Conservation (phyloP, 2,888 invertebrate species). For the Luperina testacea region DNA sequence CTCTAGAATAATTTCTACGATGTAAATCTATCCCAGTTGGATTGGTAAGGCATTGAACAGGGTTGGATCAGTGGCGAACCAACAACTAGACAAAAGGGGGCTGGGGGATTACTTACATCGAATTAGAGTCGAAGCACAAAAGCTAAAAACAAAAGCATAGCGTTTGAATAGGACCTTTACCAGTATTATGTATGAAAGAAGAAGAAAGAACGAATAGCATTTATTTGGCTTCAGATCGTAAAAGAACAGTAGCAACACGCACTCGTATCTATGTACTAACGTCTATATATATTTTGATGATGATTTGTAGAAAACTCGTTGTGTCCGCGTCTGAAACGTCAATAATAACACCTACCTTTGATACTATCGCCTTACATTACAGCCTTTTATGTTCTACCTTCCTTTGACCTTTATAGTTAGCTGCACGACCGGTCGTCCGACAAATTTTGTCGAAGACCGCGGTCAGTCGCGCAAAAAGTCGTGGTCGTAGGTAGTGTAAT, state of each 20-base stretch:
- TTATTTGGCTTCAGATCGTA: background rate
- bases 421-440: background rate
- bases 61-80: background rate
- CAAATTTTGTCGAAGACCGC: background rate
- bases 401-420: background rate
- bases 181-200: background rate
- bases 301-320: background rate
- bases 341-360: background rate
- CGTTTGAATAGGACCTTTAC: background rate
- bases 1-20: background rate
- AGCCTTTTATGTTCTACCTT: background rate
- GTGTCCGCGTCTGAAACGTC: background rate
- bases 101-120: background rate
- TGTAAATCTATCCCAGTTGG: background rate
- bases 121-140: conserved; percentile 10
- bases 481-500: background rate
- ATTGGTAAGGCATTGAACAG: background rate
- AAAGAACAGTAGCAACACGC: background rate
- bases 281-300: background rate
- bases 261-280: too few species aligned
- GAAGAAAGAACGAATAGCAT: background rate
- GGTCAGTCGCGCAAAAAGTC: background rate
- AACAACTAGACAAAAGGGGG: background rate
- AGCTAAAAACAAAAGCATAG: background rate
- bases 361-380: background rate